Percentiles rank a stretch among this genome's conserved stretches.
Evolutionary conservation across 1,140 invertebrate species (phyloP).

Genomic region (Venturia canescens): DNA sequence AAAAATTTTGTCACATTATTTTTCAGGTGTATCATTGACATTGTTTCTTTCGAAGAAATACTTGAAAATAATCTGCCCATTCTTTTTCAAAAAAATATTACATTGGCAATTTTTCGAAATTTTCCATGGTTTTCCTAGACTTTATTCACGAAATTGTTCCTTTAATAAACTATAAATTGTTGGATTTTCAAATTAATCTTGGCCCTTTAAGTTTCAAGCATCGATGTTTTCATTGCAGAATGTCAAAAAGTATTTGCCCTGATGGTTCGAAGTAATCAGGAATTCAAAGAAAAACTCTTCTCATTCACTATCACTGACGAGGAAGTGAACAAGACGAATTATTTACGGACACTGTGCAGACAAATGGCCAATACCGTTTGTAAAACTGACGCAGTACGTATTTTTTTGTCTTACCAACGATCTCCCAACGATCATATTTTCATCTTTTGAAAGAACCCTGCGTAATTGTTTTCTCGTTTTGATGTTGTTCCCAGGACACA

Average conservation of each 20-base stretch:
- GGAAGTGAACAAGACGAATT: constrained; percentile 86
- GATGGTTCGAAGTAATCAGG: constrained; percentile 88
- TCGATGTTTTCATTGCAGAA: constrained; percentile 77
- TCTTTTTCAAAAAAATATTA: constrained; percentile 16
- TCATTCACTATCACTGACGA: constrained; percentile 91
- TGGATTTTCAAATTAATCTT: too few relatives aligned
- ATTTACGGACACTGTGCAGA: constrained; percentile 88
- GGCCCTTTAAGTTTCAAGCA: too few relatives aligned
- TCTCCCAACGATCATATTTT: constrained; percentile 35
- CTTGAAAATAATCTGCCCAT: too few relatives aligned
- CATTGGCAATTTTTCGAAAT: constrained; percentile 17
- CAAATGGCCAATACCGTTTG: constrained; percentile 93
- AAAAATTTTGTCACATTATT: too few relatives aligned
- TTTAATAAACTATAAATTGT: too few relatives aligned
- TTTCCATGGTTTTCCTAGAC: background rate
- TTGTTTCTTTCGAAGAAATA: too few relatives aligned
- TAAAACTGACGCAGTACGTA: constrained; percentile 87
- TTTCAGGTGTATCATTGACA: too few relatives aligned
- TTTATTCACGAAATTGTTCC: background rate
- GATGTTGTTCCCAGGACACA: constrained; percentile 81
- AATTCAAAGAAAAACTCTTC: constrained; percentile 91
- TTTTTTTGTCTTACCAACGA: background rate
- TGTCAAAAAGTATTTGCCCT: constrained; percentile 93
- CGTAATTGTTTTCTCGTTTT: constrained; percentile 42
- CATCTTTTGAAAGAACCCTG: background rate